Evolutionary conservation across 2,113 vertebrate species (phyloP).

Genomic region (Pipra filicauda): DNA sequence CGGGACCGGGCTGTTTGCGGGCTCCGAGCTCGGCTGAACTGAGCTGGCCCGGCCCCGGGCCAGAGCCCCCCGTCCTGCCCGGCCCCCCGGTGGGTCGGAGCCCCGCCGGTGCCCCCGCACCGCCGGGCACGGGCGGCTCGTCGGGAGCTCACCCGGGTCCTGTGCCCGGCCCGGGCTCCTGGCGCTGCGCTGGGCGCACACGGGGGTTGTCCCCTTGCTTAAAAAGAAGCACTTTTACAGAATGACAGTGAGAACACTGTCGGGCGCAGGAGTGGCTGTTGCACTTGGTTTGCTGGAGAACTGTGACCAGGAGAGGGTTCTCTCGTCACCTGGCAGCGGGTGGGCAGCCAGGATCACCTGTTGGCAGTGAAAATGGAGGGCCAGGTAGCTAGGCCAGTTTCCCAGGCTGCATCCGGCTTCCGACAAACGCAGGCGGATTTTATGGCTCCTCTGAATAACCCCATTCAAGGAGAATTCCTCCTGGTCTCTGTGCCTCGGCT

Average conservation of each 20-base stretch:
- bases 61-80: not conserved
- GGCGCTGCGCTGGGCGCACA: fast-evolving
- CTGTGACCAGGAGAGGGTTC: not conserved
- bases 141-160: fast-evolving
- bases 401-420: not conserved
- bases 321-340: fast-evolving
- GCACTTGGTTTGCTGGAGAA: not conserved
- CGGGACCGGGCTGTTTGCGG: not conserved
- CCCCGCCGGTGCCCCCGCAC: no score
- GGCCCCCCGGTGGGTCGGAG: not conserved
- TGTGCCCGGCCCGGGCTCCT: fast-evolving
- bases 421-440: not conserved
- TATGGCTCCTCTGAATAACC: not conserved
- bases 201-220: fast-evolving
- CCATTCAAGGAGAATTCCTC: not conserved
- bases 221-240: not conserved
- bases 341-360: not conserved
- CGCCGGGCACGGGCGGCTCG: fast-evolving
- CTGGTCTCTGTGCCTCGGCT: fast-evolving
- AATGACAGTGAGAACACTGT: not conserved
- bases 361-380: not conserved
- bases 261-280: not conserved
- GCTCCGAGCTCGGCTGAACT: no score
- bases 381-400: not conserved
- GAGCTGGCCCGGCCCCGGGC: not conserved